Conservation (phyloP, 1,140 invertebrate species). For the Drosophila ironensis region DNA sequence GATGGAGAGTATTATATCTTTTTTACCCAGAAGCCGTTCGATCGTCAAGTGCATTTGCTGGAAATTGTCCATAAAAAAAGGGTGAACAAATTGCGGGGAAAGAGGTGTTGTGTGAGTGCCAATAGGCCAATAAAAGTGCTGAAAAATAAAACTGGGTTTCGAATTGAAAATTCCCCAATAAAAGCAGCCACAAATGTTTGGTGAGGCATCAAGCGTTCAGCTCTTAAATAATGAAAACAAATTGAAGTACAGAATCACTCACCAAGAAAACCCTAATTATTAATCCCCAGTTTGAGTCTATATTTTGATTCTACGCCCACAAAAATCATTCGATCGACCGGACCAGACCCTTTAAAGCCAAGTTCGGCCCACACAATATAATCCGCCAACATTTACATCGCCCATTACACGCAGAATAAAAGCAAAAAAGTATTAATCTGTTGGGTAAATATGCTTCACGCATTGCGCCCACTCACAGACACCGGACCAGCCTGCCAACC, state of each 20-base stretch:
- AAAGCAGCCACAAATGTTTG: slow-evolving; percentile 35
- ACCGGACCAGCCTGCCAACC: not conserved
- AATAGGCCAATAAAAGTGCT: slow-evolving; percentile 52
- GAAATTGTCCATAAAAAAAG: slow-evolving; percentile 56
- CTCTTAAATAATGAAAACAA: too few species aligned
- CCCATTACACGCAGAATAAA: slow-evolving; percentile 31
- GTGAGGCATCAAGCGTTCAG: not conserved
- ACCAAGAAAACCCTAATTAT: too few species aligned
- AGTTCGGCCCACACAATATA: slow-evolving; percentile 26
- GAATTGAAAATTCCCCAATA: slow-evolving; percentile 11
- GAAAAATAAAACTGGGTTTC: slow-evolving; percentile 40
- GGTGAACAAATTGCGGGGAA: not conserved
- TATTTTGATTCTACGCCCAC: too few species aligned
- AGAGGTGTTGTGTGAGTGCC: slow-evolving; percentile 7
- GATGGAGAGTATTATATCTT: slow-evolving; percentile 35
- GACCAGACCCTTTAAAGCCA: not conserved
- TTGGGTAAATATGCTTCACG: slow-evolving; percentile 62
- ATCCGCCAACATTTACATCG: slow-evolving; percentile 27
- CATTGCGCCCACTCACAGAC: slow-evolving; percentile 34
- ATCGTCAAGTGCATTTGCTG: slow-evolving; percentile 39
- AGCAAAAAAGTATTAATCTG: slow-evolving; percentile 58
- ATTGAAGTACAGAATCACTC: not conserved
- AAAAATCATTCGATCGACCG: too few species aligned
- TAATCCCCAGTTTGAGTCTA: too few species aligned
- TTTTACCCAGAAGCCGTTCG: slow-evolving; percentile 39